Evolutionary conservation across 2,888 invertebrate species (phyloP), one percentile per base, ranked within the genome.

Genomic region (Vanessa cardui): DNA sequence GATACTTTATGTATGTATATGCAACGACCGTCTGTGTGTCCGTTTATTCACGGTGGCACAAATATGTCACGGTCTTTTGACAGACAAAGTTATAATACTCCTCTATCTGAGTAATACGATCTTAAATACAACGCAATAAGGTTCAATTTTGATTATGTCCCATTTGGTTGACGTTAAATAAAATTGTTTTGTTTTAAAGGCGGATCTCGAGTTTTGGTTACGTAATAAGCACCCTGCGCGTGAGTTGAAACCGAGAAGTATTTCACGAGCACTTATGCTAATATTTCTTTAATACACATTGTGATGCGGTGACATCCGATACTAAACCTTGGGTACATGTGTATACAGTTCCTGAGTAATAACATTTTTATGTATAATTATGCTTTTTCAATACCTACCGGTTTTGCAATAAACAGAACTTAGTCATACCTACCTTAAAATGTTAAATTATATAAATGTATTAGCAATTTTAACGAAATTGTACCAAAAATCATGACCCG

Each of bases 31-130:
- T 74, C 73, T 75, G 73, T 86, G 76, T 85, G 89, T 85, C 84
- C 88, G 82, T 89, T 91, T 91, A 88, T 85, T 78, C 87, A 90
- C 87, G 90, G 89, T 88, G 80, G 80, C 84, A 87, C 83, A 86
- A 86, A 85, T 79, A 81, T 83, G 87, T 84, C 86, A 89, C 85
- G 88, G 86, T 85, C 79, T 80, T 84, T 79, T 74, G 67, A 78
- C 71, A 72, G 63, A 64, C 80, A 63, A 63, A 62, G 47, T 33
- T 59, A 63, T 31, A 47, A 62, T 66, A 21, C 49, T 66, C 49
- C 39, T 56, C n/a, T 8, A 16, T n/a, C 8, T 12, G 0, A 56
- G 6, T 18, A 9, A 39, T 3, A 58, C 26, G 2, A 31, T 54
- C 52, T 44, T 72, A 69, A 60, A 50, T 8, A 9, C 49, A 18